phyloP scores from a whole-genome alignment of 1,140 invertebrate genomes.

The Sitophilus oryzae region DNA sequence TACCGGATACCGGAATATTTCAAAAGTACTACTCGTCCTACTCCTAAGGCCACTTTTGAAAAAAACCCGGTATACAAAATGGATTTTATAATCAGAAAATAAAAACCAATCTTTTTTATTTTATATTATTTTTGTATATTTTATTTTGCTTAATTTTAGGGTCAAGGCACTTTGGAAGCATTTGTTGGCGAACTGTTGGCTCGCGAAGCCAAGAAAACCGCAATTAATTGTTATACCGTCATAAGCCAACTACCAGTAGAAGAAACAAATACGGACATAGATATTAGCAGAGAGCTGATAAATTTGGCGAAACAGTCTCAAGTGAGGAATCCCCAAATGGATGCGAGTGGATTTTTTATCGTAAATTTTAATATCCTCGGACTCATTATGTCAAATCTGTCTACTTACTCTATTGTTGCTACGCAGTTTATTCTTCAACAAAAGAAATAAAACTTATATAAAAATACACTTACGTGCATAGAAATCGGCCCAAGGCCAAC shows the following conservation, averaged over 20 bases:
- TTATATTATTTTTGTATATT: too few species aligned
- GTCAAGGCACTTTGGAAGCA: background rate
- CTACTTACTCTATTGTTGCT: background rate
- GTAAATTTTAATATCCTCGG: background rate
- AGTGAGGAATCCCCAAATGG: background rate
- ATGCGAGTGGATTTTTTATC: background rate
- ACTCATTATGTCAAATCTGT: background rate
- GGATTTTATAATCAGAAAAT: too few species aligned
- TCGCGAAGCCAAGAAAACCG: background rate
- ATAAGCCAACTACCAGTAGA: background rate
- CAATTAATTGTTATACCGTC: background rate
- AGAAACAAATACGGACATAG: background rate
- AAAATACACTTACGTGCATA: too few species aligned
- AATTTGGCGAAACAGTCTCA: background rate
- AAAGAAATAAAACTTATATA: too few species aligned
- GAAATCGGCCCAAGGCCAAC: too few species aligned
- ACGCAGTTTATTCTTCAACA: background rate
- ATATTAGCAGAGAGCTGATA: background rate
- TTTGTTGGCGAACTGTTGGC: background rate
- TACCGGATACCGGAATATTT: too few species aligned
- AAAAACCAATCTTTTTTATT: too few species aligned
- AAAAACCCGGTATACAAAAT: too few species aligned
- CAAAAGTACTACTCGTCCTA: too few species aligned
- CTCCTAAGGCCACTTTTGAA: too few species aligned
- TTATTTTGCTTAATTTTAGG: background rate